A percentile compares a stretch with the other conserved stretches of the same genome.
Conservation (phyloP, 1,140 invertebrate species). For the Lucilia cuprina region DNA sequence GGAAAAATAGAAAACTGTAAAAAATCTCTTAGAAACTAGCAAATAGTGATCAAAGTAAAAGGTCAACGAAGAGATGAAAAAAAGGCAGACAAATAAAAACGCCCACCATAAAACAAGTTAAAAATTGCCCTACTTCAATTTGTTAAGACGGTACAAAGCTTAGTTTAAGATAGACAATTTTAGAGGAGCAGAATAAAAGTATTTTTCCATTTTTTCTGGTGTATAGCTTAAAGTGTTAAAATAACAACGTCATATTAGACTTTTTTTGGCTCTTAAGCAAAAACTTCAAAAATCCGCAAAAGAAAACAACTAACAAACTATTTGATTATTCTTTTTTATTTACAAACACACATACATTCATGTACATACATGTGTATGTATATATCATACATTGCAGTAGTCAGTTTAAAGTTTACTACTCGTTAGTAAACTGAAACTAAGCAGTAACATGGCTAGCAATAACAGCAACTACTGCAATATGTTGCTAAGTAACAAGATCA, state of each 20-base stretch:
- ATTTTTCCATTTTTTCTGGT: too few species aligned
- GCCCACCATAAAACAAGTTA: not conserved
- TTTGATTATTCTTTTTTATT: not conserved
- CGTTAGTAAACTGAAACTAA: not conserved
- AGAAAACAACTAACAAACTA: too few species aligned
- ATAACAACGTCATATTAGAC: not conserved
- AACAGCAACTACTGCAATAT: not conserved
- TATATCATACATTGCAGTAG: too few species aligned
- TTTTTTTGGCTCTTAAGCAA: too few species aligned
- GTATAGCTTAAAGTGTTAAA: too few species aligned
- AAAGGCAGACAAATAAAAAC: slow-evolving; percentile 26
- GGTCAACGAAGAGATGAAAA: not conserved
- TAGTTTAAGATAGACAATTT: not conserved
- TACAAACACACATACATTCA: not conserved
- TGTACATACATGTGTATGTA: too few species aligned
- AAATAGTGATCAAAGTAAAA: slow-evolving; percentile 7
- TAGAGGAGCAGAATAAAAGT: too few species aligned
- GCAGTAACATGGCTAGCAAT: not conserved
- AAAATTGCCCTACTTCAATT: slow-evolving; percentile 26
- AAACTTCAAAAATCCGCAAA: too few species aligned
- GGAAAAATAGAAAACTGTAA: not conserved
- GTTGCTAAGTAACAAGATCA: slow-evolving; percentile 29
- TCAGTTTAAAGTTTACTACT: slow-evolving; percentile 19
- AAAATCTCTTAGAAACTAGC: too few species aligned
- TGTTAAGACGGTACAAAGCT: not conserved